A percentile compares a stretch with the other conserved stretches of the same genome.
Evolutionary conservation across 1,140 invertebrate genomes (phyloP).

Genomic region (Lepidurus couesii): DNA sequence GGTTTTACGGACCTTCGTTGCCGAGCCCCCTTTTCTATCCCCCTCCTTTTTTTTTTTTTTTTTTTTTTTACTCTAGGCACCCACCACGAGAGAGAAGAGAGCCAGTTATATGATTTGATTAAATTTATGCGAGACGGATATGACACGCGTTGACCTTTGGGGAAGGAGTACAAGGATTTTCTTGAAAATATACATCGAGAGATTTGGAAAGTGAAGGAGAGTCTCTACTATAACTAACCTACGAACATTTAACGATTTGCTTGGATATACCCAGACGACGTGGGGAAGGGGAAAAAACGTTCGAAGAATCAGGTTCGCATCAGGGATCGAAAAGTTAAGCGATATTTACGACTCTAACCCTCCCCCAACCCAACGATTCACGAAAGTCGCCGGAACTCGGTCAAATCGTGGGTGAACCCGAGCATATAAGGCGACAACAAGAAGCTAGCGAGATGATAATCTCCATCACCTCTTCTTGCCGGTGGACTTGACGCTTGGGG

Average conservation of each 20-base stretch:
- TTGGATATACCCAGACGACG: not conserved
- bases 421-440: not conserved
- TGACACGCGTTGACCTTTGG: conserved; percentile 13
- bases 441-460: not conserved
- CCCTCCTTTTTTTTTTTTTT: not conserved
- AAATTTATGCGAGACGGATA: conserved; percentile 22
- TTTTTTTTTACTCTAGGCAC: not conserved
- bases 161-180: conserved; percentile 2
- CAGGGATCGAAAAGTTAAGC: not conserved
- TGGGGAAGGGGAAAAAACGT: not conserved
- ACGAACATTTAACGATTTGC: not conserved
- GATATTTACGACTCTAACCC: not conserved
- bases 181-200: not conserved
- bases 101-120: conserved; percentile 8
- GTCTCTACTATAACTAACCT: not conserved
- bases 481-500: not conserved
- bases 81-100: not conserved
- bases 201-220: not conserved
- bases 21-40: not conserved
- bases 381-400: not conserved
- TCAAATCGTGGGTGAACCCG: not conserved
- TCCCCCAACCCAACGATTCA: not conserved
- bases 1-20: not conserved
- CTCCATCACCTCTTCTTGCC: not conserved
- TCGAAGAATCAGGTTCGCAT: not conserved